phyloP scores from a whole-genome alignment of 35 echinoderm and acorn worm genomes.

The Eucidaris tribuloides region DNA sequence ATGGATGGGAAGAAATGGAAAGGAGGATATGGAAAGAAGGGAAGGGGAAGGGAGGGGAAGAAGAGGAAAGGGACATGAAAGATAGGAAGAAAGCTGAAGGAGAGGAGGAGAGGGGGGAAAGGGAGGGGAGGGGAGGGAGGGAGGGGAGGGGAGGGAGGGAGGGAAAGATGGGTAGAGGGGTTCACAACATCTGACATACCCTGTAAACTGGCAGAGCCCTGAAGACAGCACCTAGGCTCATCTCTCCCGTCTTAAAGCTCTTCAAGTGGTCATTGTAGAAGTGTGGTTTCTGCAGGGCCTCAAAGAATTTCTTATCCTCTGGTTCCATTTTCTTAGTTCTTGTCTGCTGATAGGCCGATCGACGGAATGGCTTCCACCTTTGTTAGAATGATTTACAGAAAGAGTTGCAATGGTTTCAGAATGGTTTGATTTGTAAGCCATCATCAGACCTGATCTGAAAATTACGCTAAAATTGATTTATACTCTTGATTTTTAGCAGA shows the following conservation, averaged over 20 bases:
- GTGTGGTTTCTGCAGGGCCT: constrained; percentile 89
- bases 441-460: not conserved
- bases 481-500: too few species aligned
- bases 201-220: constrained; percentile 96
- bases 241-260: constrained; percentile 80
- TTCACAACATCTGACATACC: too few species aligned
- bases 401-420: not conserved
- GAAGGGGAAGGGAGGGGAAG: too few species aligned
- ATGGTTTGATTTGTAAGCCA: not conserved
- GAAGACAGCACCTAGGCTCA: constrained; percentile 89
- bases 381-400: not conserved
- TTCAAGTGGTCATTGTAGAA: constrained; percentile 98
- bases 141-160: too few species aligned
- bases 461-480: too few species aligned
- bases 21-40: too few species aligned
- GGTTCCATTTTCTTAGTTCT: constrained; percentile 49
- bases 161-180: too few species aligned
- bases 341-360: constrained; percentile 82
- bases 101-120: too few species aligned
- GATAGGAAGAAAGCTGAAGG: too few species aligned
- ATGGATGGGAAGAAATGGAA: too few species aligned
- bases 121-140: too few species aligned
- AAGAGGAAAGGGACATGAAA: too few species aligned
- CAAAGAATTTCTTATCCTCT: constrained; percentile 88
- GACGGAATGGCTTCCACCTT: constrained; percentile 94